Base-by-base conservation (phyloP, 2,113 vertebrate genomes). In the Brachypteracias leptosomus region DNA sequence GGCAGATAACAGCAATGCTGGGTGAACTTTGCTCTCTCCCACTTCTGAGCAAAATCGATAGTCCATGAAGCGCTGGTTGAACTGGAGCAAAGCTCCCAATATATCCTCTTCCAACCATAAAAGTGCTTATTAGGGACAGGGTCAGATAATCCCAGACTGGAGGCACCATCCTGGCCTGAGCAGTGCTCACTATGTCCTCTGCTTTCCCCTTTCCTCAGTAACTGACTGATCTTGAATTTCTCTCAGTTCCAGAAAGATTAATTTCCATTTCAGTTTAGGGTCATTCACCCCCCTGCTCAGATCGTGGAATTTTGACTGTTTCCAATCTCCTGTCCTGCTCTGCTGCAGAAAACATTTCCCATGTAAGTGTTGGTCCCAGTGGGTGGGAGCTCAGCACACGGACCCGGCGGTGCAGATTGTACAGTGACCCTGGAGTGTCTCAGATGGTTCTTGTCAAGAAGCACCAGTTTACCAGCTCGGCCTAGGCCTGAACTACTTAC, bases 1-100 rank as follows among this genome's bases (percentile, higher is more conserved):
- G 47, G 58, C 44, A 55, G 65, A 28, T 55, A 16, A 17, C 28
- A 54, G 72, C 82, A 52, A 1, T 3, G 47, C 42, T 2, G 52
- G 36, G 44, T 54, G 88, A 33, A 88, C 90, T 90, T 94, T 93
- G 83, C 49, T 40, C 90, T 82, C 76, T 49, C 55, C 71, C 74
- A 33, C 59, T 87, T 65, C 54, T 2, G 36, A 81, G 65, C 70
- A 46, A 52, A 46, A 96, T 94, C 93, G 2, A 93, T 88, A 93
- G 84, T 88, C 87, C 70, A 52, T 38, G 84, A 55, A 65, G 42
- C 10, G 1, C 49, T 8, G 2, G 31, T 26, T 25, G 78, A n/a
- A 77, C 9, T 17, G 87, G 54, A 54, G 87, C 83, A 73, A 10
- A 81, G 87, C 93, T 85, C 65, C 70, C 25, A 3, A 1, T 5